Conservation (phyloP, 2,113 vertebrate genomes). For the Mus pahari region DNA sequence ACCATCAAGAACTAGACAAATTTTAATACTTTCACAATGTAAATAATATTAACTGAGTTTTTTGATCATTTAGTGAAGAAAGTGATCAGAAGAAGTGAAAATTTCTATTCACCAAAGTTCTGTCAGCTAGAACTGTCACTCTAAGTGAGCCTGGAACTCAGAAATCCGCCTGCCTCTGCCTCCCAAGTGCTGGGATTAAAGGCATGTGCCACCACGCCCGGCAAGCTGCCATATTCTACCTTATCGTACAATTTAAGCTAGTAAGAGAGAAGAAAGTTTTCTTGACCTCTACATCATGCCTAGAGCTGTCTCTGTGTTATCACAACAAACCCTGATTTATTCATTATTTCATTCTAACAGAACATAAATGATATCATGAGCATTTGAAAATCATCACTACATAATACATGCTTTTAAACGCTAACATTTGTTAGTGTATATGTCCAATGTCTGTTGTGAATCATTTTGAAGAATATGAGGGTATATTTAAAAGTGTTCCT, state of each 20-base stretch:
- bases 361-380: constrained; percentile 81
- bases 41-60: neutral
- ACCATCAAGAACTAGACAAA: neutral
- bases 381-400: constrained; percentile 77
- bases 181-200: too few relatives aligned
- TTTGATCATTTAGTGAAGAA: neutral
- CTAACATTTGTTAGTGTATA: constrained; percentile 80
- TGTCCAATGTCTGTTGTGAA: constrained; percentile 77
- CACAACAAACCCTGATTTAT: constrained; percentile 76
- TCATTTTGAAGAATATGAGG: constrained; percentile 70
- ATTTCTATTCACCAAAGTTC: constrained; percentile 17
- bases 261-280: constrained; percentile 76
- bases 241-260: constrained; percentile 83
- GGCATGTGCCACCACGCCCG: too few relatives aligned
- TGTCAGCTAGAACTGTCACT: neutral
- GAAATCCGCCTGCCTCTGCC: too few relatives aligned
- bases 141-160: too few relatives aligned
- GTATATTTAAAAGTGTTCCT: constrained; percentile 68
- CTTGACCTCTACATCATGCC: constrained; percentile 78
- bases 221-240: constrained; percentile 69
- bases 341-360: constrained; percentile 78
- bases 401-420: constrained; percentile 78
- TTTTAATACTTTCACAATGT: neutral
- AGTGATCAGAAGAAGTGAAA: constrained; percentile 1
- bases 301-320: constrained; percentile 74